Evolutionary conservation across 2,888 invertebrate genomes (phyloP), one percentile per base, ranked within the genome.

Genomic region (Clostera curtula): DNA sequence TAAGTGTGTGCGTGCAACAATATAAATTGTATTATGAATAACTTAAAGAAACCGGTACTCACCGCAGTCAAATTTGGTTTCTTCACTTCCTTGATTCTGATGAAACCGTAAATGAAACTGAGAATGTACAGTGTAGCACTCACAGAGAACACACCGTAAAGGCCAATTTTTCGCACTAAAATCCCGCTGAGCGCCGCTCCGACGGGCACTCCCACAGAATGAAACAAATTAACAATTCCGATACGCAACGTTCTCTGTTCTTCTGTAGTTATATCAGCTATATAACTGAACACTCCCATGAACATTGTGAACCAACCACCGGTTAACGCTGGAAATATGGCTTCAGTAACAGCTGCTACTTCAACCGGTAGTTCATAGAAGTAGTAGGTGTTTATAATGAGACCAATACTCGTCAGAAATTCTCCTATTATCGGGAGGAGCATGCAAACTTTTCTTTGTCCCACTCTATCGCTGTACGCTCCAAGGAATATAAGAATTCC

Each of bases 291-390:
- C 41, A 95, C 90, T 10, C 93, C 93, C 93, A 94, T 93, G 50
- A 94, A 90, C 93, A 93, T 93, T 14, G 93, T 93, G 62, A 93
- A 93, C 93, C 93, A 93, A 5, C 93, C 93, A 5, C 93, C 92
- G 1, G 93, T 92, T 4, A 93, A 56, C 0, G 93, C 93, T 2
- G 93, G 93, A 67, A 93, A 93, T 40, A 93, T 85, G 1, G 92
- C 92, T 67, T 93, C 93, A 1, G 92, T 89, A 3, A 93, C 86
- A 0, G 92, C 93, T 8, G 91, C 90, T 2, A 88, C 90, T 75
- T 93, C 93, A 86, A 93, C 91, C 0, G 93, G 93, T 18, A 93
- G 71, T 56, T 91, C 87, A 59, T 92, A 86, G 64, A 93, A 93
- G 68, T 88, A 91, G 56, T 90, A 93, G 9, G 93, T 93, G 64